Percentiles rank a stretch among this genome's conserved stretches.
These are phyloP conservation scores for Ceratosolen solmsi DNA, from an alignment of 1,140 invertebrate genomes.

Conservation along the genomic window DNA sequence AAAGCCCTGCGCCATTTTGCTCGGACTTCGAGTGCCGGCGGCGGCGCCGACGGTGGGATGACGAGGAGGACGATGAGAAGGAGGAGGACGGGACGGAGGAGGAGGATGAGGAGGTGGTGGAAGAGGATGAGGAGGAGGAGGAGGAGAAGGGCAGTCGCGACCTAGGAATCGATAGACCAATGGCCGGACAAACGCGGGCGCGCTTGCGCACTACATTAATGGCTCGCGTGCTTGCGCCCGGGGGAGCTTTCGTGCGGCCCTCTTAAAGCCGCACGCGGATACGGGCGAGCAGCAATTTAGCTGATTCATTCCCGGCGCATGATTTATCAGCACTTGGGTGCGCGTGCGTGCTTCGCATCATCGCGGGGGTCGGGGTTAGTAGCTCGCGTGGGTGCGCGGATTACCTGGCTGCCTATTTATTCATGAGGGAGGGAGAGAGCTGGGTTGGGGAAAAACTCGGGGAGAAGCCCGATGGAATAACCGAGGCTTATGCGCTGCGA, in stretches of 20 bases:
- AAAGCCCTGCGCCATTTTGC: constrained; percentile 60
- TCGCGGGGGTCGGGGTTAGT: not conserved
- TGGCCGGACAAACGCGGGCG: constrained; percentile 53
- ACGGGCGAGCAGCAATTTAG: constrained; percentile 69
- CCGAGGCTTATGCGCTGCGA: not conserved
- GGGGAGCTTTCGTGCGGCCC: constrained; percentile 28
- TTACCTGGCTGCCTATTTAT: constrained; percentile 9
- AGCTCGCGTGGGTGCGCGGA: not conserved
- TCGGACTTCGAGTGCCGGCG: constrained; percentile 55
- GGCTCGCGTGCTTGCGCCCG: constrained; percentile 40
- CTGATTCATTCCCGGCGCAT: constrained; percentile 69
- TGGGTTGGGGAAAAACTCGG: constrained; percentile 1
- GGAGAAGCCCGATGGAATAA: constrained; percentile 29
- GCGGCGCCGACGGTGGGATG: not conserved
- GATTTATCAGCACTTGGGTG: constrained; percentile 61
- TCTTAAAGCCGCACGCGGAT: constrained; percentile 55
- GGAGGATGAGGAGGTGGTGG: constrained; percentile 13
- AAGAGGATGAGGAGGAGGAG: not conserved
- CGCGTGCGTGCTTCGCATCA: not conserved
- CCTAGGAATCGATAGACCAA: constrained; percentile 69
- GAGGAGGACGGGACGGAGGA: not conserved
- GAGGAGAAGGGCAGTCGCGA: not conserved
- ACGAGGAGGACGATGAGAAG: not conserved
- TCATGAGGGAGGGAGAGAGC: not conserved
- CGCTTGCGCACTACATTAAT: constrained; percentile 3